phyloP scores from a whole-genome alignment of 2,888 invertebrate species.

The Diaphora mendica region DNA sequence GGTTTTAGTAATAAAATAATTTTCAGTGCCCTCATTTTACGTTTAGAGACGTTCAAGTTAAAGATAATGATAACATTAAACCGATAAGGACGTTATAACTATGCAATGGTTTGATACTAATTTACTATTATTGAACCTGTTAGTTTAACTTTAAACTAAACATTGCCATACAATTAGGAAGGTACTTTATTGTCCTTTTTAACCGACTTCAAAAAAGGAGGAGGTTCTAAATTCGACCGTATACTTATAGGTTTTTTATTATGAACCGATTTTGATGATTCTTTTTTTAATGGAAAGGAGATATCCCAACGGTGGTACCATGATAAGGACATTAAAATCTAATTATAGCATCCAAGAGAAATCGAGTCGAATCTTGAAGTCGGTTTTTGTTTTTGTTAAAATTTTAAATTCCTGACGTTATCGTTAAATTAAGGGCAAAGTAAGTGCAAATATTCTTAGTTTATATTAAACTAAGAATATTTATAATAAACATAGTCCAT shows the following conservation, averaged over 20 bases:
- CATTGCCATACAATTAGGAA: slow-evolving; percentile 24
- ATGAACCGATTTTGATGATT: no score
- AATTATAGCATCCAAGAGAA: no score
- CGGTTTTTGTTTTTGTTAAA: no score
- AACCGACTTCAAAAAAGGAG: no score
- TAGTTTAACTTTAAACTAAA: slow-evolving; percentile 31
- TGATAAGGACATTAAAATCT: no score
- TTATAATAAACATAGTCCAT: not conserved
- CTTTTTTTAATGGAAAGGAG: no score
- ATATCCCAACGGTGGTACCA: no score
- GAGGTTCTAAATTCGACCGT: no score
- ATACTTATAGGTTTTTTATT: no score
- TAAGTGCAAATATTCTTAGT: no score
- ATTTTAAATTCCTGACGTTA: slow-evolving; percentile 18
- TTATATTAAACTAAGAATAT: not conserved
- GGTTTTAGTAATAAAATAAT: slow-evolving; percentile 23
- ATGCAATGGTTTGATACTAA: slow-evolving; percentile 40
- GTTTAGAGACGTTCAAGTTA: slow-evolving; percentile 18
- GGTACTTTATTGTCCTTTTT: slow-evolving; percentile 21
- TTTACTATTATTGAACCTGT: slow-evolving; percentile 20
- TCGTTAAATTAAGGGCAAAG: slow-evolving; percentile 13
- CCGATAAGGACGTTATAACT: slow-evolving; percentile 40
- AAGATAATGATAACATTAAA: slow-evolving; percentile 42
- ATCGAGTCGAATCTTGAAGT: no score
- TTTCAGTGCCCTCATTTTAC: slow-evolving; percentile 29